These are phyloP conservation scores for Dryococelus australis DNA, from an alignment of 2,888 invertebrate genomes.

Conservation along the genomic window DNA sequence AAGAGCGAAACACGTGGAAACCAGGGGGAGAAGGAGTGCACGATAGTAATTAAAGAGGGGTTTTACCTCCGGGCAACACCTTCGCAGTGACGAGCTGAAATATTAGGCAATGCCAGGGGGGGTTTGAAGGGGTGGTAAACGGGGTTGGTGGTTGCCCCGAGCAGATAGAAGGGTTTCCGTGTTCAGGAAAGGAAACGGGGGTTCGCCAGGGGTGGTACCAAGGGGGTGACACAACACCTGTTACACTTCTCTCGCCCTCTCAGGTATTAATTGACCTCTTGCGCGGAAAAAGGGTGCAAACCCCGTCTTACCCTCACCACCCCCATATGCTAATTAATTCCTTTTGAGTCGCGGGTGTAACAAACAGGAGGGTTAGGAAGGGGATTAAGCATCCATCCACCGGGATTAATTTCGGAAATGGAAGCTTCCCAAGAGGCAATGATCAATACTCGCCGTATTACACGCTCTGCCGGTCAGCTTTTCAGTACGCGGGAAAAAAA, in stretches of 20 bases:
- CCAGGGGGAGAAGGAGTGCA: no score
- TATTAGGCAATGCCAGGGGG: neutral
- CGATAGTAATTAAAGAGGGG: constrained; percentile 1
- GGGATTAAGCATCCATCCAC: neutral
- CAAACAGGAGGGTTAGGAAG: neutral
- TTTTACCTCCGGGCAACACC: neutral
- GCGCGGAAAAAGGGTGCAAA: neutral
- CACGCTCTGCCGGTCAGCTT: no score
- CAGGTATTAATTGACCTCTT: neutral
- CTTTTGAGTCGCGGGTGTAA: neutral
- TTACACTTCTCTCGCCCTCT: neutral
- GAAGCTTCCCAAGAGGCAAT: neutral
- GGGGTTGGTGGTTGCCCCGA: neutral
- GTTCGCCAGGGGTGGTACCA: neutral
- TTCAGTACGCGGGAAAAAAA: no score
- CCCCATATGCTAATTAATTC: neutral
- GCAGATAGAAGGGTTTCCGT: constrained; percentile 9
- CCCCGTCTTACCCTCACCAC: neutral
- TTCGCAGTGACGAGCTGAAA: neutral
- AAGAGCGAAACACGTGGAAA: no score
- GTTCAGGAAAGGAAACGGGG: neutral
- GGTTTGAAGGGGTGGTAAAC: neutral
- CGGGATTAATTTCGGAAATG: neutral
- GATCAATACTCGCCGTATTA: neutral
- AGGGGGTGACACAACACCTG: neutral